phyloP scores from a whole-genome alignment of 2,797 vertebrate species.

The Alectoris magna region DNA sequence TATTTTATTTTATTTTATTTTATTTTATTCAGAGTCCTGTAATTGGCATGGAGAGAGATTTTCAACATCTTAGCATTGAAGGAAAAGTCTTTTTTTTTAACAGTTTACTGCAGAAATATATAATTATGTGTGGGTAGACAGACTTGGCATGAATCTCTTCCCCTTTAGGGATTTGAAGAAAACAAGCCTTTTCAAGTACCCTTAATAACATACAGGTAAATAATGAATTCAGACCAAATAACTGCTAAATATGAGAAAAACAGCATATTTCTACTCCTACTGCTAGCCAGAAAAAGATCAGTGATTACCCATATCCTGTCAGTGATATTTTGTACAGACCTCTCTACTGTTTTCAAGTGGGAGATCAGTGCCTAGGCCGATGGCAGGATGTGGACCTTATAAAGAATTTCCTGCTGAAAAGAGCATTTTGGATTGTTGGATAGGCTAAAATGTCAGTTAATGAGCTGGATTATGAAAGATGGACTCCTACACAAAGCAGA shows the following conservation, averaged over 20 bases:
- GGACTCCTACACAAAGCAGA: background rate
- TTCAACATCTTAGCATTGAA: background rate
- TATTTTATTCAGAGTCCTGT: background rate
- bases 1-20: background rate
- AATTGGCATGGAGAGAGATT: background rate
- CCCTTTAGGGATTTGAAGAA: constrained; percentile 56
- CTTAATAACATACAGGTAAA: constrained; percentile 67
- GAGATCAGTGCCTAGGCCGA: constrained; percentile 43
- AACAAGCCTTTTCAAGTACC: constrained; percentile 61
- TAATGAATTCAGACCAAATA: constrained; percentile 58
- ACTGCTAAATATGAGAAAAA: constrained; percentile 68
- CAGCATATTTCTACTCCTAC: constrained; percentile 56
- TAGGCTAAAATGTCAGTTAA: constrained; percentile 39
- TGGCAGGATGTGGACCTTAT: constrained; percentile 53
- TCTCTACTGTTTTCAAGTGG: constrained; percentile 46
- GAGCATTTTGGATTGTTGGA: background rate
- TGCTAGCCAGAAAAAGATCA: constrained; percentile 41
- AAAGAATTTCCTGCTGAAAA: constrained; percentile 62
- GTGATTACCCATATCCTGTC: constrained; percentile 61
- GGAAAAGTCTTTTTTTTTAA: background rate
- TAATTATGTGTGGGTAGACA: constrained; percentile 67
- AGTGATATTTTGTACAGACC: constrained; percentile 61
- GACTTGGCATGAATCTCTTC: constrained; percentile 36
- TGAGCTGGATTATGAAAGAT: background rate
- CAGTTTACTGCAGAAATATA: constrained; percentile 25